phyloP scores from a whole-genome alignment of 2,888 invertebrate species.

The Patella depressa region DNA sequence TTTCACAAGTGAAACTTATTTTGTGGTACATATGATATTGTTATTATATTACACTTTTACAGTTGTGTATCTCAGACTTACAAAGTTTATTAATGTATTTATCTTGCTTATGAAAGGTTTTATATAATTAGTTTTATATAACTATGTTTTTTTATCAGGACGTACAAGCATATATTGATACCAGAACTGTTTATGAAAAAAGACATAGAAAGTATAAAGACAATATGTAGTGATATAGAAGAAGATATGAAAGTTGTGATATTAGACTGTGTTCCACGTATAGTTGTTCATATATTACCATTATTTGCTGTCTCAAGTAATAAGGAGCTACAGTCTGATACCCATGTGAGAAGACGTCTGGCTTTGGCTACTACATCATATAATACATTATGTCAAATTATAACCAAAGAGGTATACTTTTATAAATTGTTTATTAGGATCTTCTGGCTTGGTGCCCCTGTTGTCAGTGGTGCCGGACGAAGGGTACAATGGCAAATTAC shows the following conservation, averaged over 20 bases:
- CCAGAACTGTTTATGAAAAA: constrained; percentile 52
- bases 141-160: constrained; percentile 37
- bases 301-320: constrained; percentile 55
- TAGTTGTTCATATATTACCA: constrained; percentile 64
- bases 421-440: too few species aligned
- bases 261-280: constrained; percentile 47
- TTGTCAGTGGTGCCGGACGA: too few species aligned
- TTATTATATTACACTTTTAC: too few species aligned
- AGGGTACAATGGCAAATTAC: too few species aligned
- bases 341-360: constrained; percentile 37
- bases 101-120: constrained; percentile 9
- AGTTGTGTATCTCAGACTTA: too few species aligned
- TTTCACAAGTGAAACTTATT: too few species aligned
- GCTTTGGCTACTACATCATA: constrained; percentile 51
- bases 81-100: too few species aligned
- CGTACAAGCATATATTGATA: constrained; percentile 47
- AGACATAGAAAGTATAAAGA: constrained; percentile 39
- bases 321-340: constrained; percentile 28
- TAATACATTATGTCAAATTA: constrained; percentile 45
- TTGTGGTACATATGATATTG: too few species aligned
- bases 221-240: constrained; percentile 37
- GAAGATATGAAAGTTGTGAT: constrained; percentile 41
- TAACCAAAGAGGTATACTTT: constrained; percentile 49
- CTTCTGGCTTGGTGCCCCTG: too few species aligned
- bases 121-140: constrained; percentile 13